A percentile compares a stretch with the other conserved stretches of the same genome.
Conservation (phyloP, 1,140 invertebrate genomes). For the Penaeus vannamei region DNA sequence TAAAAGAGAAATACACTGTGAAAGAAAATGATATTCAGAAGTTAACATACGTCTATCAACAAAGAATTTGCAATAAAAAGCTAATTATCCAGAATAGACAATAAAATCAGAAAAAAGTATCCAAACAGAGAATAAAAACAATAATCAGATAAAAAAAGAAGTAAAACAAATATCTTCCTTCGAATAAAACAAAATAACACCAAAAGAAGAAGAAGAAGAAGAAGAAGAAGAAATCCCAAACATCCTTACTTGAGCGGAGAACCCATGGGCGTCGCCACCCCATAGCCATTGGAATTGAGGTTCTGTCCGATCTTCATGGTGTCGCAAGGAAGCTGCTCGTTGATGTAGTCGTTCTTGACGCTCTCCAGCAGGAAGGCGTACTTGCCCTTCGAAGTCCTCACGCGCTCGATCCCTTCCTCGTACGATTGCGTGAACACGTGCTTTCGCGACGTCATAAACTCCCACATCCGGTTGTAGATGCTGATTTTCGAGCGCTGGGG, state of each 20-base stretch:
- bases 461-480: slow-evolving; percentile 93
- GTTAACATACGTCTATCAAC: no score
- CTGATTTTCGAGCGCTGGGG: slow-evolving; percentile 89
- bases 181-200: no score
- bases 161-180: no score
- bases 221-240: no score
- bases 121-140: no score
- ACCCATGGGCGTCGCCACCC: slow-evolving; percentile 90
- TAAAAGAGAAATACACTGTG: no score
- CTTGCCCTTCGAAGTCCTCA: slow-evolving; percentile 83
- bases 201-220: no score
- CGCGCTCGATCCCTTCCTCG: slow-evolving; percentile 86
- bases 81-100: no score
- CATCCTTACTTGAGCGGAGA: slow-evolving; percentile 86
- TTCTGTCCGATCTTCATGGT: slow-evolving; percentile 95
- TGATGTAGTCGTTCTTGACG: slow-evolving; percentile 94
- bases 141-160: no score
- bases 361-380: slow-evolving; percentile 96
- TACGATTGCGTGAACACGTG: slow-evolving; percentile 87
- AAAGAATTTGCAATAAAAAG: no score
- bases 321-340: slow-evolving; percentile 93
- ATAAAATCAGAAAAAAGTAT: no score
- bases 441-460: slow-evolving; percentile 90
- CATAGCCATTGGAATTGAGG: slow-evolving; percentile 94
- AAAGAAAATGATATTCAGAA: no score